A percentile compares a stretch with the other conserved stretches of the same genome.
These are phyloP conservation scores for Lipotes vexillifer DNA, from an alignment of 2,113 vertebrate genomes.

Conservation along the genomic window DNA sequence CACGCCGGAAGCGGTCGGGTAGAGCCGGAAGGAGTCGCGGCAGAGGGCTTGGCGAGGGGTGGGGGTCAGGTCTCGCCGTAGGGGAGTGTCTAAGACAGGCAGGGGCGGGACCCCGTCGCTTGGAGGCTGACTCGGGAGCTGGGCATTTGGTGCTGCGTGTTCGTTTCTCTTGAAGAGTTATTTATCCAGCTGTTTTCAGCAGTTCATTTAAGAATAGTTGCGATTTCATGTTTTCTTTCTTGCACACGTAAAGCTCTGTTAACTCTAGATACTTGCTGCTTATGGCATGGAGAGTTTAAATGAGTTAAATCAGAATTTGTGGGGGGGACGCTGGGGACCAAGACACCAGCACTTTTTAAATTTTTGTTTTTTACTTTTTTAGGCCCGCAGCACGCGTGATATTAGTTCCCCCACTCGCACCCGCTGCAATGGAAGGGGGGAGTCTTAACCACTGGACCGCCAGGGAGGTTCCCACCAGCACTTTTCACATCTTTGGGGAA, in stretches of 20 bases:
- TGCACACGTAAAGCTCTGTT: not conserved
- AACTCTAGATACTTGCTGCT: not conserved
- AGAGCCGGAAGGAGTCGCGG: not conserved
- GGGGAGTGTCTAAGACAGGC: not conserved
- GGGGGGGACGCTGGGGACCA: not conserved
- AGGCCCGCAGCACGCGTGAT: not conserved
- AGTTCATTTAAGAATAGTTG: not conserved
- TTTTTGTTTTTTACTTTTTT: not conserved
- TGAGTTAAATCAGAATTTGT: not conserved
- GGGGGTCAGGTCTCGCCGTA: fast-evolving
- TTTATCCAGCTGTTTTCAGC: not conserved
- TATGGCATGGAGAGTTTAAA: not conserved
- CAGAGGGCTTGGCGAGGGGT: not conserved
- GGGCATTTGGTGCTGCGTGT: fast-evolving
- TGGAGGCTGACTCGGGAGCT: fast-evolving
- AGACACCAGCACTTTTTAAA: not conserved
- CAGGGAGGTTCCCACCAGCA: not conserved
- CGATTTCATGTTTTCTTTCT: not conserved
- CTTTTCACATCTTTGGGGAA: not conserved
- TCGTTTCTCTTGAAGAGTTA: not conserved
- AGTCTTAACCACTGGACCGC: not conserved
- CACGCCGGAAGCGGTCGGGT: slow-evolving; percentile 17
- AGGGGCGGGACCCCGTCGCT: fast-evolving
- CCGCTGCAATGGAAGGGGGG: not conserved
- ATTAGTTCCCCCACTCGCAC: not conserved